Base-by-base conservation (phyloP, 2,113 vertebrate genomes). In the Recurvirostra avosetta region DNA sequence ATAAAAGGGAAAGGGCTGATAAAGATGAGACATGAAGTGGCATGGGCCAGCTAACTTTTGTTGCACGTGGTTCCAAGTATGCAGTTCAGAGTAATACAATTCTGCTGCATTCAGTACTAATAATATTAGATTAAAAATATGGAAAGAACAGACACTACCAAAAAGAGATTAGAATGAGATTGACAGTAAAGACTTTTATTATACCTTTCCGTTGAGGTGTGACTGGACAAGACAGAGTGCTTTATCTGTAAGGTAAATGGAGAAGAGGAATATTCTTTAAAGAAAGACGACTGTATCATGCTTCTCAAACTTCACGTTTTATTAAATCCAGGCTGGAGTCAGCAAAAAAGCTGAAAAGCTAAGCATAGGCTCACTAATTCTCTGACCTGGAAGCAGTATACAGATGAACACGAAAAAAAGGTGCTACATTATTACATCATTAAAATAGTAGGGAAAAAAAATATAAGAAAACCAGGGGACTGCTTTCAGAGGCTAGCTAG, bases 121-220 rank as follows among this genome's bases (percentile, higher is more conserved):
- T 58, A 79, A 61, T 15, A 82, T 12, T 1, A 62, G 11, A 89
- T n/a, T 8, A 32, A 63, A 67, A 73, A 18, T 6, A 40, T 7
- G 27, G 36, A 58, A 83, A 59, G 34, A 67, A 75, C 15, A 88
- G 52, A 71, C 18, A 25, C 22, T 36, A 65, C 12, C 40, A 70
- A 76, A 90, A 59, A 16, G 34, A 92, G 71, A 67, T 61, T 22
- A 89, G 47, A 78, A 82, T 43, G 21, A 94, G 63, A 95, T 0
- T 53, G 65, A 93, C 29, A 83, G 82, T 72, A 94, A 86, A 87
- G 50, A 80, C 38, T 78, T 71, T 43, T 81, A 89, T 78, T 78
- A 72, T 99, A 99, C 99, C 98, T 99, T 98, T 99, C 98, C 90
- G 94, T 93, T 94, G 97, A 92, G 94, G 93, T 97, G 85, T 98